A percentile compares a stretch with the other conserved stretches of the same genome.
phyloP scores from a whole-genome alignment of 2,888 invertebrate species.

The Sabatieria punctata region DNA sequence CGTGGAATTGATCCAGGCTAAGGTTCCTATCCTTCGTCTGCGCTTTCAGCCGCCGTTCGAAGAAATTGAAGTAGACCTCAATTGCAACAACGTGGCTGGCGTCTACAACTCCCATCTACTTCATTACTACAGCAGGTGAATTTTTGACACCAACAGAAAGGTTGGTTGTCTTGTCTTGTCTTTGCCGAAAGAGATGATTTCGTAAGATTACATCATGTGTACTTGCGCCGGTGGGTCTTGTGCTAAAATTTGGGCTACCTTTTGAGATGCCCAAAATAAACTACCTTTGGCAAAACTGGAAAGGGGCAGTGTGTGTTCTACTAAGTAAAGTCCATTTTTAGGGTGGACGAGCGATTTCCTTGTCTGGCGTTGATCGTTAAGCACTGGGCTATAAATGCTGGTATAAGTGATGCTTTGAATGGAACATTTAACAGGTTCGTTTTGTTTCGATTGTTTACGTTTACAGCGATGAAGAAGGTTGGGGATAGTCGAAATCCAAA shows the following conservation, averaged over 20 bases:
- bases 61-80: slow-evolving; percentile 22
- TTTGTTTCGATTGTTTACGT: too few species aligned
- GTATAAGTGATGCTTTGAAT: slow-evolving; percentile 19
- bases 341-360: slow-evolving; percentile 23
- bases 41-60: slow-evolving; percentile 13
- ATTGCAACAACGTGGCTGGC: slow-evolving; percentile 27
- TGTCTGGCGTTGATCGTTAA: slow-evolving; percentile 23
- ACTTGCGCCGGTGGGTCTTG: too few species aligned
- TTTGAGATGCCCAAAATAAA: too few species aligned
- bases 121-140: slow-evolving; percentile 25
- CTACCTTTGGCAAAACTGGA: neutral
- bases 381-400: slow-evolving; percentile 26
- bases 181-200: neutral
- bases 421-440: slow-evolving; percentile 27
- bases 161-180: neutral
- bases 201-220: too few species aligned
- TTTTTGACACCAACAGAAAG: neutral
- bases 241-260: too few species aligned
- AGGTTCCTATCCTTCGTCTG: slow-evolving; percentile 22
- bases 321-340: neutral
- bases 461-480: too few species aligned
- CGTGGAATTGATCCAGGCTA: slow-evolving; percentile 13
- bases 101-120: slow-evolving; percentile 28
- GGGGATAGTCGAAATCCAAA: too few species aligned
- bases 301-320: neutral